Percentiles rank a stretch among this genome's conserved stretches.
phyloP scores from a whole-genome alignment of 2,888 invertebrate species.

The Macaria notata region DNA sequence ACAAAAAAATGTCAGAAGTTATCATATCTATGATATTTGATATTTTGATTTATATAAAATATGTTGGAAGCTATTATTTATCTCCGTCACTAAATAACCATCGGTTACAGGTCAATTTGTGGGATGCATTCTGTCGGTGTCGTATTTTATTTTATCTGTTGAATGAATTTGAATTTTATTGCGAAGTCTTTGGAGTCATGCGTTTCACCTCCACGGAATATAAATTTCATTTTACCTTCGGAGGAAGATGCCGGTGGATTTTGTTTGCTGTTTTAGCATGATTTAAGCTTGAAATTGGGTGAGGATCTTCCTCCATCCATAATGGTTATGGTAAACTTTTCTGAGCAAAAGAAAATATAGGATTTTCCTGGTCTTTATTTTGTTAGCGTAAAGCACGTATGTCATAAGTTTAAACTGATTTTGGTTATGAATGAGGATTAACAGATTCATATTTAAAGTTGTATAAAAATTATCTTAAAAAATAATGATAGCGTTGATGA shows the following conservation, averaged over 20 bases:
- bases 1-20: no score
- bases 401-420: no score
- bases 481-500: no score
- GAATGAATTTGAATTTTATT: conserved; percentile 15
- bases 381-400: no score
- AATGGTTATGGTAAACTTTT: no score
- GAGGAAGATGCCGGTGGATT: neutral
- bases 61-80: neutral
- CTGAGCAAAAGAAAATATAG: no score
- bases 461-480: no score
- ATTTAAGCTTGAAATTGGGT: neutral
- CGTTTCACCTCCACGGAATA: conserved; percentile 11
- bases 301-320: neutral
- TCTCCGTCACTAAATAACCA: neutral
- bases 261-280: neutral
- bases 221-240: conserved; percentile 1
- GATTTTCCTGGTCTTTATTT: no score
- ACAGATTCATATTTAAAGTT: no score
- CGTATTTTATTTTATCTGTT: conserved; percentile 16
- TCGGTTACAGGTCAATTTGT: conserved; percentile 7
- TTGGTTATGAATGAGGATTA: no score
- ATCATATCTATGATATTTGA: no score
- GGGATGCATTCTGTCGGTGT: conserved; percentile 11
- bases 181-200: conserved; percentile 13
- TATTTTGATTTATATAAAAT: no score